These are phyloP conservation scores for Camelus bactrianus DNA, from an alignment of 2,113 vertebrate genomes.

Conservation along the genomic window DNA sequence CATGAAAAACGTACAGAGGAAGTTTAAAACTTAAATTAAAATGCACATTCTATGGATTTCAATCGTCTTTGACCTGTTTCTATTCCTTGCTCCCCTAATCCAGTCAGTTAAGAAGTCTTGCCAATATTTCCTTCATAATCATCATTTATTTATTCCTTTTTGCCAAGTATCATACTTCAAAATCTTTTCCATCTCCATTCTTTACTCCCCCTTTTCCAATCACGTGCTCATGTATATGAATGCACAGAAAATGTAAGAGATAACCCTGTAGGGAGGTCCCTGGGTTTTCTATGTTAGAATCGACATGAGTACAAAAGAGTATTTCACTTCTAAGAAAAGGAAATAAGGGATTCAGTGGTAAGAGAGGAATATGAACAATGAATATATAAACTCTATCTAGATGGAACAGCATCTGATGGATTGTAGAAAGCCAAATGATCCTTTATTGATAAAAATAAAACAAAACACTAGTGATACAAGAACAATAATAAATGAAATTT, in stretches of 20 bases:
- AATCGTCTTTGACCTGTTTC: not conserved
- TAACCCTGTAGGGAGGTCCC: not conserved
- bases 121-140: not conserved
- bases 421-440: conserved; percentile 25
- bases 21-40: conserved; percentile 24
- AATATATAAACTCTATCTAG: conserved; percentile 1
- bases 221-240: not conserved
- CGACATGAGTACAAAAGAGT: conserved; percentile 3
- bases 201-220: not conserved
- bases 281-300: conserved; percentile 34
- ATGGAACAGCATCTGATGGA: not conserved
- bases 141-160: conserved; percentile 39
- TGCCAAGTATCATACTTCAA: conserved; percentile 17
- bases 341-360: conserved; percentile 38
- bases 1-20: not conserved
- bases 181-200: not conserved
- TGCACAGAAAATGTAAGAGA: not conserved
- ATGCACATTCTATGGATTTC: not conserved
- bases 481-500: not conserved
- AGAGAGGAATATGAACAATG: conserved; percentile 4
- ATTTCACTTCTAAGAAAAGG: not conserved
- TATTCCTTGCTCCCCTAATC: not conserved
- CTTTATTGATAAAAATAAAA: not conserved
- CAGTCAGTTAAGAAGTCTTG: conserved; percentile 22
- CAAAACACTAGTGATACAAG: not conserved